Base-by-base conservation (phyloP, 2,113 vertebrate genomes). In the Ptyas mucosa region DNA sequence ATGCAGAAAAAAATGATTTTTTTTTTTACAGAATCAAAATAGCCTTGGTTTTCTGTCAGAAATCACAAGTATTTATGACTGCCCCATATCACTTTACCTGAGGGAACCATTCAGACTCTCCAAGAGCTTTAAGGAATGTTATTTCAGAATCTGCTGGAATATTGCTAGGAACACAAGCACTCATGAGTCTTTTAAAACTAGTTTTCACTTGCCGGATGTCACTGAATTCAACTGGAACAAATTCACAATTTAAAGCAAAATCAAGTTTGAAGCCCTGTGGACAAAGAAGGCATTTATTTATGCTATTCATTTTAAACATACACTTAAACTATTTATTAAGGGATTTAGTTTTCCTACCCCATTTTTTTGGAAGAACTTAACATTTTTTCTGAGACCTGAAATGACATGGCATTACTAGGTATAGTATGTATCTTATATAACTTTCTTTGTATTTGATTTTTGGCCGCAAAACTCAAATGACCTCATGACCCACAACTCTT, bases 181-280 rank as follows among this genome's bases (percentile, higher is more conserved):
- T 98, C 97, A 99, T 98, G 88, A 99, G 96, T 97, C 99, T 99
- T 97, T 99, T 99, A 96, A 99, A 99, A 92, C 99, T 98, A 34
- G 98, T 96, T 96, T 99, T 99, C 91, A 99, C 98, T 98, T 99
- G 99, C 93, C 99, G 98, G 2, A 98, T 98, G 95, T 99, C 99
- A 61, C 98, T 97, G 97, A 99, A 99, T 95, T 99, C 99, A 96
- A 99, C 98, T n/a, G 99, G 99, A 95, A 99, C 98, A 98, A 99
- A 98, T 95, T 99, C 99, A 97, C 98, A 99, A 97, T 99, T 99
- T 96, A 99, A 96, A 94, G 98, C 97, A 92, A 99, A 98, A 97
- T 99, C 99, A 95, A 99, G 96, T 96, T 99, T 98, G 95, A 99
- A 98, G 90, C 98, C 98, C 99, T 99, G 98, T 29, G 93, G 85